Percentiles rank a stretch among this genome's conserved stretches.
Conservation (phyloP, 2,113 vertebrate genomes). For the Aphelocoma coerulescens region DNA sequence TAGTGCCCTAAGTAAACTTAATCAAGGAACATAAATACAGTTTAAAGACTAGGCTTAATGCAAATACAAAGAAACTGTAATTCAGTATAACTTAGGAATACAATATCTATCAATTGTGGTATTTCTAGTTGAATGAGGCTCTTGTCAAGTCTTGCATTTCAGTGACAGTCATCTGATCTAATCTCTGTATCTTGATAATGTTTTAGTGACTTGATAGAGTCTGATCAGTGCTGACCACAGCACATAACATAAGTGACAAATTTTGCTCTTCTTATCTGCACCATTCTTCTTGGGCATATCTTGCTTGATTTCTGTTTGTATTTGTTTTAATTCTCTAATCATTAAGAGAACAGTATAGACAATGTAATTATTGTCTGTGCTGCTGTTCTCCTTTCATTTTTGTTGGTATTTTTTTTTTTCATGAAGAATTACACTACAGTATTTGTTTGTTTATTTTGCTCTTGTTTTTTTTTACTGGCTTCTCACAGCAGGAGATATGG, state of each 20-base stretch:
- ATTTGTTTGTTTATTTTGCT: not conserved
- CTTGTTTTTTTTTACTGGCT: not conserved
- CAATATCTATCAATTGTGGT: accelerated
- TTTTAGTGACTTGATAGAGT: not conserved
- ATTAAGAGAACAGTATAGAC: not conserved
- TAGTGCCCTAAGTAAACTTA: not conserved
- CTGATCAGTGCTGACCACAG: not conserved
- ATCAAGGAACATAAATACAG: not conserved
- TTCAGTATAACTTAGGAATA: not conserved
- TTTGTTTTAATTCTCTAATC: not conserved
- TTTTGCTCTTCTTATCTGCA: not conserved
- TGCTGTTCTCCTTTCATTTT: not conserved
- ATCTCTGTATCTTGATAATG: not conserved
- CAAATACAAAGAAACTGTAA: not conserved
- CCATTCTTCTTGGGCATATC: not conserved
- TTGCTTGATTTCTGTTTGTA: not conserved
- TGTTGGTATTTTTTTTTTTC: not conserved
- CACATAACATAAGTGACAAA: not conserved
- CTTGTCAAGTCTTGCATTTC: not conserved
- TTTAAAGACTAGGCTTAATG: not conserved
- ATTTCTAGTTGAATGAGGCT: not conserved
- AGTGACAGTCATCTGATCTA: not conserved
- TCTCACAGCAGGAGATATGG: not conserved
- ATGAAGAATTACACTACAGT: not conserved
- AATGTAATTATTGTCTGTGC: not conserved